Conservation (phyloP, 2,888 invertebrate genomes). For the Hanleya hanleyi region DNA sequence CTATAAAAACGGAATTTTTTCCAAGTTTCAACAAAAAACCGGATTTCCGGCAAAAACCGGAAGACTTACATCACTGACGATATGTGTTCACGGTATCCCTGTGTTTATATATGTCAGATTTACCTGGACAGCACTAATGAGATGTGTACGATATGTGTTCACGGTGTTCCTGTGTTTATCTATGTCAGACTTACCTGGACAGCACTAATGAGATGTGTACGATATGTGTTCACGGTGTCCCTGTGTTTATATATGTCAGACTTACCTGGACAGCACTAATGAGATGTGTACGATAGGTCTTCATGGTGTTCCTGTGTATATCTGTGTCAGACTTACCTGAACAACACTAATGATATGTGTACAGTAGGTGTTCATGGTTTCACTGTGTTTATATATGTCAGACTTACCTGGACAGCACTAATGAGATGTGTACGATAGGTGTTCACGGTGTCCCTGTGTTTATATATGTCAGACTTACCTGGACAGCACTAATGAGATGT, state of each 20-base stretch:
- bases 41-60: no score
- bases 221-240: slow-evolving; percentile 20
- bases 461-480: slow-evolving; percentile 49
- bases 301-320: no score
- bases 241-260: no score
- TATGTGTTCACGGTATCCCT: no score
- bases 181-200: slow-evolving; percentile 18
- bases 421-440: slow-evolving; percentile 26
- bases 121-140: no score
- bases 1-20: no score
- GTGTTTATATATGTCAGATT: no score
- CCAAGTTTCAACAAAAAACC: no score
- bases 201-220: slow-evolving; percentile 24
- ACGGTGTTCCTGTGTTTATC: slow-evolving; percentile 22
- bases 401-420: slow-evolving; percentile 22
- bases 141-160: slow-evolving; percentile 17
- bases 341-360: neutral
- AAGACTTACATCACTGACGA: no score
- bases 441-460: slow-evolving; percentile 50
- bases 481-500: slow-evolving; percentile 66
- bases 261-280: slow-evolving; percentile 22
- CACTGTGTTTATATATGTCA: no score
- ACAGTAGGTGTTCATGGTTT: neutral
- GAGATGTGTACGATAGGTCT: slow-evolving; percentile 26
- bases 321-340: slow-evolving; percentile 4